Evolutionary conservation across 2,797 vertebrate genomes (phyloP), one percentile per base, ranked within the genome.

Genomic region (Brachyalestes nurse): DNA sequence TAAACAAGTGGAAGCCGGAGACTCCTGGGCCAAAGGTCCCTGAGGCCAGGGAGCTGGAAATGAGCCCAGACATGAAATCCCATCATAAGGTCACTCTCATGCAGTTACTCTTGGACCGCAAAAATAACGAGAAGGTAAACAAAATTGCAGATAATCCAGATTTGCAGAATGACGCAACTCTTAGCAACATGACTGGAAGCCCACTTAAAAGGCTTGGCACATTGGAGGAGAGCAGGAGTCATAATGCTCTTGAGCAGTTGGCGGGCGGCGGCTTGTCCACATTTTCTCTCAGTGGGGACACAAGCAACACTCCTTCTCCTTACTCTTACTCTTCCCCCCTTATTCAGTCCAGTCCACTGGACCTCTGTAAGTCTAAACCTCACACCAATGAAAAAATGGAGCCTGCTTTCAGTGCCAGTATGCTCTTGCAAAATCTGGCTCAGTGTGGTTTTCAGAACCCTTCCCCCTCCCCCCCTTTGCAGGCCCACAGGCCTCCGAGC

Each of bases 41-140:
- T 87, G 96, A 95, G 86, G 93, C 88, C 83, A 96, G 92, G 86
- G 95, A 97, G 89, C 90, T 94, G 90, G 95, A 96, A 16, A 93
- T 91, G 83, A 94, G 91, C 83, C 89, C 95, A 64, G 96, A 97
- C 84, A 87, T 96, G 23, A 98, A 97, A 92, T 94, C 97, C 51
- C 96, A 98, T 88, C 96, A 98, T 78, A 98, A 98, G 86, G 95
- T 99, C 84, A 99, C 97, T 0, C 94, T 99, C 6, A 97, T 99
- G 94, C 98, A 99, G 76, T 92, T 99, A 86, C 94, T 99, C 51
- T 95, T 99, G 55, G 98, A 97, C 71, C 97, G 96, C 90, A 96
- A 96, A 90, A 97, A 93, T 89, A 97, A 96, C 77, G 96, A 98
- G 28, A 95, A 90, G 78, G 83, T 80, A 74, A 95, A 95, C 88